Evolutionary conservation across 2,888 invertebrate genomes (phyloP), one percentile per base, ranked within the genome.

Genomic region (Stenodema calcarata): DNA sequence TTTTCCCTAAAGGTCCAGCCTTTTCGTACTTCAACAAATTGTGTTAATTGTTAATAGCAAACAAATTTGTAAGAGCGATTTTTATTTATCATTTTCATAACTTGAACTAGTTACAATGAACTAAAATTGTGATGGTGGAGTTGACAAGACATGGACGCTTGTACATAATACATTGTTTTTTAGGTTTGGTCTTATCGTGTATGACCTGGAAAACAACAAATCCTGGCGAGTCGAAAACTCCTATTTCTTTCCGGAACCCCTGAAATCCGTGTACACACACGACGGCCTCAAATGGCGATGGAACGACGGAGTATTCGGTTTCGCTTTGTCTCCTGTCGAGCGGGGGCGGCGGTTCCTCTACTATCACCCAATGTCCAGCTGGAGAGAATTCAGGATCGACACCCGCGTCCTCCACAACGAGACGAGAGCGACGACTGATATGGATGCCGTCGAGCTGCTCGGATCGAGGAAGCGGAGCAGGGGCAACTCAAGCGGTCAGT

Each of bases 361-460:
- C 90, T 96, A 96, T 92, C 96, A 96, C 90, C 95, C 96, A 0
- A 93, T 96, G 91, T 94, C 94, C 1, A 95, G 96, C 89, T 94
- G 93, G 87, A 93, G 95, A 90, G 96, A 96, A 90, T 96, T 95
- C 90, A 91, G 94, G 0, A 95, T 96, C 0, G 92, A 93, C 42
- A 94, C 95, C 0, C 93, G 94, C 0, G 91, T 95, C 0, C 91
- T 96, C 4, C 92, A 93, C 23, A 93, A 95, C 88, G 94, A 95
- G 88, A 92, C 92, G 0, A 89, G 90, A 4, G 90, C 91, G 12
- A 89, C 90, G 27, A 1, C 91, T 88, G 90, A 89, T 0, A 89
- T 92, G 0, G 91, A 89, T 27, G 88, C 87, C 27, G 89, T 89
- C 81, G 88, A 87, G 12, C 87, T 89, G 1, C 84, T 90, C 12